Base-by-base conservation (phyloP, 2,888 invertebrate genomes). In the Chrysodeixis includens region DNA sequence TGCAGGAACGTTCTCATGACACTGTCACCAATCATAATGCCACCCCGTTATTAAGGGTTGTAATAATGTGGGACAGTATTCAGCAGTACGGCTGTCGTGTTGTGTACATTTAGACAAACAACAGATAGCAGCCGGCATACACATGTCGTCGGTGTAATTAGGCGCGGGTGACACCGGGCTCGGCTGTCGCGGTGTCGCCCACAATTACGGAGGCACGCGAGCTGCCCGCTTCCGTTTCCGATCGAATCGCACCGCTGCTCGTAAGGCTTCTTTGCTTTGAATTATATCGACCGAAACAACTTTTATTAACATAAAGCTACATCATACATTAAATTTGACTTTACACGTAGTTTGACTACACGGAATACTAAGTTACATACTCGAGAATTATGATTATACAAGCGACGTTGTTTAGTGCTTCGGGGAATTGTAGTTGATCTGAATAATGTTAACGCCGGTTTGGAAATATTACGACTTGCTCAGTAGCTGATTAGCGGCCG, bases 201-300 rank as follows among this genome's bases (percentile, higher is more conserved):
- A 83, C 91, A 88, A 93, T 93, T 92, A 91, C 78, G 79, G 69
- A 68, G 82, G 90, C 92, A 92, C 93, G 93, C 93, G 91, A 90
- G 86, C 71, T 69, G 55, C 58, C 87, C 88, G 84, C 88, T 92
- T 92, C 93, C 93, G 94, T 86, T 92, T 92, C 92, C 93, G 90
- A 90, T 88, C 86, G 85, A 86, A 86, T 83, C 87, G 78, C 86
- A 82, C 58, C 77, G 56, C 58, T 56, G 73, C 64, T 79, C 75
- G 80, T 90, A 91, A 73, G 91, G 92, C 90, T 90, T 90, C 91
- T 69, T 88, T 88, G 67, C 69, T 74, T 82, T 71, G 70, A 81
- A 69, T 59, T 54, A 30, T 68, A 66, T 69, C 62, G 71, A 82
- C 73, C 75, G 56, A 62, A 54, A n/a, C 14, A 26, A 49, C 32